A percentile compares a stretch with the other conserved stretches of the same genome.
Evolutionary conservation across 30 jellyfish, hydroid and myxozoan species (phyloP).

Genomic region (Pelagia noctiluca): DNA sequence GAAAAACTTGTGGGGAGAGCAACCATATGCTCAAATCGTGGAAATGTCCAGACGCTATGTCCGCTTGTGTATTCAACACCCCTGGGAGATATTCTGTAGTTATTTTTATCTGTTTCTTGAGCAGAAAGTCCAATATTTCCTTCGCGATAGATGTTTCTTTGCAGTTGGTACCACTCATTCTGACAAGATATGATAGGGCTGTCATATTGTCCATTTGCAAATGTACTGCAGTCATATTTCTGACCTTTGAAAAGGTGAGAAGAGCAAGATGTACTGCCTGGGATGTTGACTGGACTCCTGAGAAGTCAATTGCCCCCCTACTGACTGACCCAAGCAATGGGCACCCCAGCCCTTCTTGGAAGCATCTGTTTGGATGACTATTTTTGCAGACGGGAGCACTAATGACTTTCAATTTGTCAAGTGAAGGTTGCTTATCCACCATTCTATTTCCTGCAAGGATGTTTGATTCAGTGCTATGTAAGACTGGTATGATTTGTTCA

Average conservation of each 20-base stretch:
- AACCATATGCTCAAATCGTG: constrained; percentile 40
- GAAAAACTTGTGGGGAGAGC: constrained; percentile 24
- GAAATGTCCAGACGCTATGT: constrained; percentile 21
- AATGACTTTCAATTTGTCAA: constrained; percentile 17
- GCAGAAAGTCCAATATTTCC: constrained; percentile 45
- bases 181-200: constrained; percentile 19
- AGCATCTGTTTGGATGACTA: constrained; percentile 47
- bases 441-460: constrained; percentile 7
- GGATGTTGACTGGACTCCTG: constrained; percentile 15
- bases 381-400: not conserved
- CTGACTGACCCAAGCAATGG: constrained; percentile 6
- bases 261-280: constrained; percentile 29
- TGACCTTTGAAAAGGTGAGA: constrained; percentile 6
- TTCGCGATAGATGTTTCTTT: constrained; percentile 15
- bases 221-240: constrained; percentile 5
- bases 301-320: constrained; percentile 33
- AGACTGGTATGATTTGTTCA: not conserved
- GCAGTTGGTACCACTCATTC: constrained; percentile 40
- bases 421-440: constrained; percentile 41
- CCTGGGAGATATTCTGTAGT: constrained; percentile 59
- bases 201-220: constrained; percentile 47
- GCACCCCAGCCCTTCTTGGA: constrained; percentile 63
- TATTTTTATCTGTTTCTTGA: constrained; percentile 46
- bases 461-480: not conserved
- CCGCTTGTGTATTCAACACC: constrained; percentile 29